Percentiles rank a stretch among this genome's conserved stretches.
Conservation (phyloP, 2,888 invertebrate species). For the Euzophera pinguis region DNA sequence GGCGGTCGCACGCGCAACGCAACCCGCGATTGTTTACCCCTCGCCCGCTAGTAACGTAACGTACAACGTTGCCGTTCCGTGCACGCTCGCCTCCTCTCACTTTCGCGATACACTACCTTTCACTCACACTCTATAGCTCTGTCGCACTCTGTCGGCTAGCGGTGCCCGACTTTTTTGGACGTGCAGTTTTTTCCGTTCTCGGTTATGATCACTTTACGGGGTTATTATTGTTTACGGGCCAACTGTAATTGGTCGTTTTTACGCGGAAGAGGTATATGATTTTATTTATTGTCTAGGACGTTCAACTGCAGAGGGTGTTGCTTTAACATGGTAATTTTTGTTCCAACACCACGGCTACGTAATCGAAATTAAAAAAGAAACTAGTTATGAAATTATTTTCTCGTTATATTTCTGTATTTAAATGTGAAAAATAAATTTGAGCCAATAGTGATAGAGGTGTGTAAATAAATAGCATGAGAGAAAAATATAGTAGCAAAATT, state of each 20-base stretch:
- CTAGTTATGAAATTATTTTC: no score
- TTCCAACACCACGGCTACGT: not conserved
- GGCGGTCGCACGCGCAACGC: constrained; percentile 72
- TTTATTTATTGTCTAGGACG: constrained; percentile 10
- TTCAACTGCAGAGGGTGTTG: constrained; percentile 1
- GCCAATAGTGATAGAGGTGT: no score
- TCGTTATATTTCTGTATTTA: no score
- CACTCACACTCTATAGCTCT: constrained; percentile 51
- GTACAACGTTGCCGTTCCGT: constrained; percentile 68
- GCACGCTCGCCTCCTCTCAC: constrained; percentile 69
- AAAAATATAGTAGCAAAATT: no score
- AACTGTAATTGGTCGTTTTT: constrained; percentile 27
- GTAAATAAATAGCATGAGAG: no score
- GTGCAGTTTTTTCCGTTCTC: constrained; percentile 71
- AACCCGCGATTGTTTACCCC: constrained; percentile 74
- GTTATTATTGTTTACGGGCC: constrained; percentile 53
- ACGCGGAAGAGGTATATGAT: constrained; percentile 9
- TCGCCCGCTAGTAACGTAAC: constrained; percentile 60
- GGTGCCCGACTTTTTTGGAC: constrained; percentile 77
- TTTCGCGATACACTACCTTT: constrained; percentile 62
- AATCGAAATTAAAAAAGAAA: no score
- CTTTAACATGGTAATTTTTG: constrained; percentile 6
- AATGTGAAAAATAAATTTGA: no score
- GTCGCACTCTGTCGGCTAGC: constrained; percentile 59
- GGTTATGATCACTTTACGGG: constrained; percentile 61